Conservation (phyloP, 2,888 invertebrate species). For the Argyresthia albistria region DNA sequence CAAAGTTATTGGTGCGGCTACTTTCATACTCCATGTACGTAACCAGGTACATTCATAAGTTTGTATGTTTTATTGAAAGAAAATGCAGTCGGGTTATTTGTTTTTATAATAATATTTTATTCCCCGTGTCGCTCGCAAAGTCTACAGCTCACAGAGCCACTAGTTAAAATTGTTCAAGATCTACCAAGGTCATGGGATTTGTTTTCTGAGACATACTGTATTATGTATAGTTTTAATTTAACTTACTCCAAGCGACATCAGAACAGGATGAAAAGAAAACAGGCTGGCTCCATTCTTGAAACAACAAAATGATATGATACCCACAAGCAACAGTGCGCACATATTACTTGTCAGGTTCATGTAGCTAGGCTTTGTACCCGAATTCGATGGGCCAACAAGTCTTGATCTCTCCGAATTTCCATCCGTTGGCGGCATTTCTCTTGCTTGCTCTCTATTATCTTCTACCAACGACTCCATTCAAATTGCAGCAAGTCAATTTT, state of each 20-base stretch:
- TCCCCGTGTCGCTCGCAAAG: too few species aligned
- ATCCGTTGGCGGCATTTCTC: conserved; percentile 37
- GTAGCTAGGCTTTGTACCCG: conserved; percentile 39
- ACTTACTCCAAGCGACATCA: conserved; percentile 63
- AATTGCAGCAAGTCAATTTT: conserved; percentile 4
- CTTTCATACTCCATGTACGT: too few species aligned
- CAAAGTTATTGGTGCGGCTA: too few species aligned
- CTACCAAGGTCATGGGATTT: too few species aligned
- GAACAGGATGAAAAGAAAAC: conserved; percentile 60
- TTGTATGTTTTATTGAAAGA: too few species aligned
- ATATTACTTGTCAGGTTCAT: conserved; percentile 48
- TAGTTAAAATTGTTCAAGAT: too few species aligned
- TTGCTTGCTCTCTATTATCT: conserved; percentile 10
- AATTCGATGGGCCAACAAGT: conserved; percentile 33
- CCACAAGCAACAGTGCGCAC: conserved; percentile 40
- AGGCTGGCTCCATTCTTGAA: conserved; percentile 40
- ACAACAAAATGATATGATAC: conserved; percentile 45
- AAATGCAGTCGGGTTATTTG: too few species aligned
- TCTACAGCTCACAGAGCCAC: too few species aligned
- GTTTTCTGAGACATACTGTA: too few species aligned
- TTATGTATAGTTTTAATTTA: conserved; percentile 5
- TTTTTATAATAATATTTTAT: too few species aligned
- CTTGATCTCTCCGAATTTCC: conserved; percentile 47
- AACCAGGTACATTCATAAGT: too few species aligned
- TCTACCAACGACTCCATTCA: conserved; percentile 22